A percentile compares a stretch with the other conserved stretches of the same genome.
phyloP scores from a whole-genome alignment of 2,888 invertebrate species.

The Tryphoninae sp. region DNA sequence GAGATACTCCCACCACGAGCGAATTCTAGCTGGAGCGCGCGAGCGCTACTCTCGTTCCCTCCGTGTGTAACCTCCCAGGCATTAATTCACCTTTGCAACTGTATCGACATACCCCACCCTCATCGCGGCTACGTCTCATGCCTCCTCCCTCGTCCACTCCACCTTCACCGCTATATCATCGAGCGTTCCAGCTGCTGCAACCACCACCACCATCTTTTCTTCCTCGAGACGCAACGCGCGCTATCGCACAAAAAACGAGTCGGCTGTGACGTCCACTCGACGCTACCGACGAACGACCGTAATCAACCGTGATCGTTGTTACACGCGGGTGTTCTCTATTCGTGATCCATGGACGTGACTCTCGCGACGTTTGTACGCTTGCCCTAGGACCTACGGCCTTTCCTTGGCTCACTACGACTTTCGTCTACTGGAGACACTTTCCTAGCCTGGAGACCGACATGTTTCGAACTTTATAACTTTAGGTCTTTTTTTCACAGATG shows the following conservation, averaged over 20 bases:
- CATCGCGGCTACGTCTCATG: constrained; percentile 48
- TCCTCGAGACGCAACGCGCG: constrained; percentile 44
- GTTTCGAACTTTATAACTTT: constrained; percentile 6
- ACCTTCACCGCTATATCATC: constrained; percentile 54
- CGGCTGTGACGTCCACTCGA: constrained; percentile 57
- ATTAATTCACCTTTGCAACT: constrained; percentile 75
- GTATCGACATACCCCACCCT: constrained; percentile 66
- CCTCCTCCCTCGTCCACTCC: constrained; percentile 50
- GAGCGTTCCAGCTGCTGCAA: constrained; percentile 31
- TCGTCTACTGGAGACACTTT: background rate
- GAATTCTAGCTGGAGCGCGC: constrained; percentile 44
- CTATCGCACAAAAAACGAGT: constrained; percentile 3
- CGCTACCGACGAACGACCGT: constrained; percentile 42
- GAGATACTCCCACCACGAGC: constrained; percentile 66
- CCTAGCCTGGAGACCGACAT: background rate
- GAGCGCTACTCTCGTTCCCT: constrained; percentile 68
- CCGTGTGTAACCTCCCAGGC: constrained; percentile 69
- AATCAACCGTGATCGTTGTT: constrained; percentile 36
- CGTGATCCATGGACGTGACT: constrained; percentile 22
- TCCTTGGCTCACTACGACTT: constrained; percentile 8
- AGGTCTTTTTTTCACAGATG: background rate
- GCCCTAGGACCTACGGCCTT: constrained; percentile 68
- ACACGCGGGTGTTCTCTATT: constrained; percentile 34
- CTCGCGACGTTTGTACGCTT: constrained; percentile 65
- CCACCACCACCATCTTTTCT: constrained; percentile 22